Conservation (phyloP, 2,797 vertebrate genomes). For the Pangasius djambal region DNA sequence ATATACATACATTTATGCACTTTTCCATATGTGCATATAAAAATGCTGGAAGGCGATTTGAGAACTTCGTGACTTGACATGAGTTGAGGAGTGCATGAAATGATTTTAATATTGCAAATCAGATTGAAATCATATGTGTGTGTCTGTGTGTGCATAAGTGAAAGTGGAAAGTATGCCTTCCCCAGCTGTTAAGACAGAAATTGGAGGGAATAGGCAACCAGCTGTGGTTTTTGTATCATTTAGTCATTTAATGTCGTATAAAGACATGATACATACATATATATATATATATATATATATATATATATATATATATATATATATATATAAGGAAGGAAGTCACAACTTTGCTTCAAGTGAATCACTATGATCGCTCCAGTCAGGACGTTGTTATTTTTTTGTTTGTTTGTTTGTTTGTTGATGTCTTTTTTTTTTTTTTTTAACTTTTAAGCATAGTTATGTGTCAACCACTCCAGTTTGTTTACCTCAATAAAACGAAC, state of each 20-base stretch:
- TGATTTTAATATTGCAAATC: slow-evolving; percentile 18
- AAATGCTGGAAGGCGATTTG: not conserved
- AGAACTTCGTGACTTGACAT: not conserved
- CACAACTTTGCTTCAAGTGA: not conserved
- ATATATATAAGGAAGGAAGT: not conserved
- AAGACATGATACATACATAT: not conserved
- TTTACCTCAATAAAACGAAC: slow-evolving; percentile 23
- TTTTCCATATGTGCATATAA: slow-evolving; percentile 15
- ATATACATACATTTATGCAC: not conserved
- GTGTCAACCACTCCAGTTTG: slow-evolving; percentile 4
- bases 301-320: not conserved
- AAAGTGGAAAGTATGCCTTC: not conserved
- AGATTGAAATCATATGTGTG: slow-evolving; percentile 16
- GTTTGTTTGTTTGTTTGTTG: not conserved
- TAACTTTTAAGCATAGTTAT: not conserved
- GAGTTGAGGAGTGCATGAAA: not conserved
- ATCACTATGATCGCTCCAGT: not conserved
- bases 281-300: not conserved
- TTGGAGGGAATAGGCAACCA: not conserved
- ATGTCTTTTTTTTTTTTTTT: too few relatives aligned
- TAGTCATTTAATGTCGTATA: not conserved
- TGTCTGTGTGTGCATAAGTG: slow-evolving; percentile 4
- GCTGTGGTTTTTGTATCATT: slow-evolving; percentile 1
- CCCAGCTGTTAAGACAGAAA: not conserved
- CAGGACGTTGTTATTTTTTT: too few relatives aligned